Conservation (phyloP, 2,888 invertebrate species). For the Choristoneura rosaceana region DNA sequence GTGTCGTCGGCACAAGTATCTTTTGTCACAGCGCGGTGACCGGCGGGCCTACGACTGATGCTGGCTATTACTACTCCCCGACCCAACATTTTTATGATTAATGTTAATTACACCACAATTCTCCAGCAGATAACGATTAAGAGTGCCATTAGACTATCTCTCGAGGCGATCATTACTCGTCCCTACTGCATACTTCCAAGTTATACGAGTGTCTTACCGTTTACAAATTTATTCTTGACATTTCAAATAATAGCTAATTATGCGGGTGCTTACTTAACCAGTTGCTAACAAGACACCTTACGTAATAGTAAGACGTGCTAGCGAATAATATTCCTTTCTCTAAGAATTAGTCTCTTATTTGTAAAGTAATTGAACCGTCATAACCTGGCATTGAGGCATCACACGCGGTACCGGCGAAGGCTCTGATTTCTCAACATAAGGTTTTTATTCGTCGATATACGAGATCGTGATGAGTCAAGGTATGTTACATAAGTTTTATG, state of each 20-base stretch:
- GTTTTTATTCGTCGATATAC: not conserved
- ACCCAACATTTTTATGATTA: conserved; percentile 76
- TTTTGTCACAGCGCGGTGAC: conserved; percentile 60
- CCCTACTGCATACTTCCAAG: conserved; percentile 47
- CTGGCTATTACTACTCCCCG: conserved; percentile 69
- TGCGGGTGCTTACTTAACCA: not conserved
- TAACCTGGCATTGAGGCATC: conserved; percentile 52
- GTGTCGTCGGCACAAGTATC: conserved; percentile 65
- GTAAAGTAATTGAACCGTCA: conserved; percentile 60
- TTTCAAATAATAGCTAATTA: conserved; percentile 29
- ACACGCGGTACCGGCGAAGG: conserved; percentile 55
- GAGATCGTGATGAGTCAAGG: conserved; percentile 8
- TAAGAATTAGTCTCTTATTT: conserved; percentile 49
- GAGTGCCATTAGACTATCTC: conserved; percentile 71
- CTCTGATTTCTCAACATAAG: conserved; percentile 44
- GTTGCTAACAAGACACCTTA: conserved; percentile 29
- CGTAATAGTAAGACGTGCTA: conserved; percentile 40
- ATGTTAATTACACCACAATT: conserved; percentile 80
- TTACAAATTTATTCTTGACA: conserved; percentile 31
- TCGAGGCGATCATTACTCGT: conserved; percentile 68
- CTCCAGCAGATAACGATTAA: conserved; percentile 72
- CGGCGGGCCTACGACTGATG: conserved; percentile 61
- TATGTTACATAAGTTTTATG: conserved; percentile 3
- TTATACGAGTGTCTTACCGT: conserved; percentile 27
- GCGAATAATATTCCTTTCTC: conserved; percentile 42